Base-by-base conservation (phyloP, 2,797 vertebrate species). In the Phalanger gymnotis region DNA sequence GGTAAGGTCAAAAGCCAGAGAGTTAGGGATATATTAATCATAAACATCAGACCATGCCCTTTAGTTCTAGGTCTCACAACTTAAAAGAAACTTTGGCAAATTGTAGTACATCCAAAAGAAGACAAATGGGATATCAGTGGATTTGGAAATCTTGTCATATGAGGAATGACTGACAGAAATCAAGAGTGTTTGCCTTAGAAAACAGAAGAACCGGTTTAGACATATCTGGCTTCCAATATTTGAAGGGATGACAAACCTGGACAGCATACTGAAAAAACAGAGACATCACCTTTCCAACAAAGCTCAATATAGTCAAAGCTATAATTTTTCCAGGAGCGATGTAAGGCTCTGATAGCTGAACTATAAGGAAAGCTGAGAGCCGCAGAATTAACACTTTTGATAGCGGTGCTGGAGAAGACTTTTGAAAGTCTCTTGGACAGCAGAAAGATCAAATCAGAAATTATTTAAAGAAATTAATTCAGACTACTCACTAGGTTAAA, bases 21-120 rank as follows among this genome's bases (percentile, higher is more conserved):
- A 0, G 14, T 12, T 53, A 34, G 27, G 27, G 51, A 54, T 61
- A 27, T 52, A 51, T 2, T 54, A 13, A 54, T 54, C 54, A 54
- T 16, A 54, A 16, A 55, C 14, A 25, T 58, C n/a, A 89, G 22
- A n/a, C 52, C 54, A 52, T 34, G 13, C 25, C 11, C 34, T 31
- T 55, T 93, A 66, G 4, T 16, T 93, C 51, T 31, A n/a, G 54
- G 5, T 58, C 22, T 55, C 58, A 40, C 16, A 0, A n/a, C 91
- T 12, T 92, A 54, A 94, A 94, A 93, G 54, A 94, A 53, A 93
- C 81, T 93, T 51, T 61, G 81, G 90, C 31, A 91, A 66, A 95
- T 47, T 30, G 19, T 4, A 13, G 54, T 34, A 2, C 25, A 22
- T 28, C 81, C 61, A 97, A 53, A 95, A 61, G 25, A 95, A 61